These are phyloP conservation scores for Gari tellinella DNA, from an alignment of 2,888 invertebrate species.

Conservation along the genomic window DNA sequence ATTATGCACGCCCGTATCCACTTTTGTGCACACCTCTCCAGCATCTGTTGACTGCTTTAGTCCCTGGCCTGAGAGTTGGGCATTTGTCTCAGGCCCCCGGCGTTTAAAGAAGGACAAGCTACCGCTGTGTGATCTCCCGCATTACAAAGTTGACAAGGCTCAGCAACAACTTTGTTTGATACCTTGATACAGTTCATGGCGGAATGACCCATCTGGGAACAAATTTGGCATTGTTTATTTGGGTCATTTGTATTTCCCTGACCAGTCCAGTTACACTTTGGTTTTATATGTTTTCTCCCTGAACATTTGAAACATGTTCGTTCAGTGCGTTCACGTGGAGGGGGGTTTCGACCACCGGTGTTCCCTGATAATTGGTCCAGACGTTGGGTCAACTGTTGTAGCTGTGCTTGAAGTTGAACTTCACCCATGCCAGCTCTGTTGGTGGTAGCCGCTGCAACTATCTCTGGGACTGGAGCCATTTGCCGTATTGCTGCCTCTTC, in stretches of 20 bases:
- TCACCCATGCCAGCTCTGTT: no score
- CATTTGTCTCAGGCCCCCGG: background rate
- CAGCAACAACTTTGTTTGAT: background rate
- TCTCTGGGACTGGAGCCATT: no score
- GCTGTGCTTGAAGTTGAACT: no score
- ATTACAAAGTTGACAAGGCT: no score
- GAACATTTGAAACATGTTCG: constrained; percentile 20
- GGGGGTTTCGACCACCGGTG: no score
- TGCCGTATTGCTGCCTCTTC: no score
- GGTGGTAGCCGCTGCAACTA: no score
- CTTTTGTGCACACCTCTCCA: background rate
- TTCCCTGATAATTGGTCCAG: no score
- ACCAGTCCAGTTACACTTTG: constrained; percentile 29
- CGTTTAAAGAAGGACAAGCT: constrained; percentile 3
- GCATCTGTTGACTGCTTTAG: background rate
- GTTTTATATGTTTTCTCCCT: constrained; percentile 17
- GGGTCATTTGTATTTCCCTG: constrained; percentile 9
- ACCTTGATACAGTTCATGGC: background rate
- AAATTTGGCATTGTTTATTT: constrained; percentile 22
- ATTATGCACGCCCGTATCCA: no score
- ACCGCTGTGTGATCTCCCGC: background rate
- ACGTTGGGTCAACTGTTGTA: no score
- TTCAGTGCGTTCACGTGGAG: no score
- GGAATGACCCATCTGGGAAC: constrained; percentile 21
- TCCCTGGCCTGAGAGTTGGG: constrained; percentile 1